A percentile compares a stretch with the other conserved stretches of the same genome.
These are phyloP conservation scores for Corynorhinus townsendii DNA, from an alignment of 2,113 vertebrate species.

Conservation along the genomic window DNA sequence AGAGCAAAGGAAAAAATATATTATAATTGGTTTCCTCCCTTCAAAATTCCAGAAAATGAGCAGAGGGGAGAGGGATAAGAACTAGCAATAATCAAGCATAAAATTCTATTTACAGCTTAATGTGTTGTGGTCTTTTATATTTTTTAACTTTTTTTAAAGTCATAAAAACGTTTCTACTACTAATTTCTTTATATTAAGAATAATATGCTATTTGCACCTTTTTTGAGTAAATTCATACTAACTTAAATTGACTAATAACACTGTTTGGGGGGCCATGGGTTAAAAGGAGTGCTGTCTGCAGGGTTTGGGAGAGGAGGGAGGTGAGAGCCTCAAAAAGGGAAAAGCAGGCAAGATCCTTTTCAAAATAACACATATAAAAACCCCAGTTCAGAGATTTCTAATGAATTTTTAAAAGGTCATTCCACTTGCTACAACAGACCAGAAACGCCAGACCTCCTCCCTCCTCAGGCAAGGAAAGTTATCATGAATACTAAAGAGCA, in stretches of 20 bases:
- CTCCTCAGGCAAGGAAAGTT: slow-evolving; percentile 5
- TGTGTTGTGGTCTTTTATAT: not conserved
- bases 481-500: not conserved
- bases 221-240: not conserved
- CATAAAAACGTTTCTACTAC: slow-evolving; percentile 9
- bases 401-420: slow-evolving; percentile 12
- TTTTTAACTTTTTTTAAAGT: slow-evolving; percentile 13
- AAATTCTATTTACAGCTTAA: slow-evolving; percentile 38
- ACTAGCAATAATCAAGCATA: not conserved
- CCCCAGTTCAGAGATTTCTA: not conserved
- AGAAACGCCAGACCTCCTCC: not conserved
- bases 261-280: not conserved
- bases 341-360: slow-evolving; percentile 28
- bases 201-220: not conserved
- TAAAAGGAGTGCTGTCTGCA: not conserved
- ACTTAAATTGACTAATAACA: not conserved
- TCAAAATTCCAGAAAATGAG: slow-evolving; percentile 37
- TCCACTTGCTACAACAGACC: not conserved
- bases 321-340: not conserved
- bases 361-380: slow-evolving; percentile 4
- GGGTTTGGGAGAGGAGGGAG: not conserved
- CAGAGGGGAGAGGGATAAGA: not conserved
- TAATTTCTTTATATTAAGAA: slow-evolving; percentile 26
- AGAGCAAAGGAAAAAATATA: not conserved
- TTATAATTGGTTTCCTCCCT: slow-evolving; percentile 14